These are phyloP conservation scores for Drosophila nigricruria DNA, from an alignment of 2,888 invertebrate genomes.

Conservation along the genomic window DNA sequence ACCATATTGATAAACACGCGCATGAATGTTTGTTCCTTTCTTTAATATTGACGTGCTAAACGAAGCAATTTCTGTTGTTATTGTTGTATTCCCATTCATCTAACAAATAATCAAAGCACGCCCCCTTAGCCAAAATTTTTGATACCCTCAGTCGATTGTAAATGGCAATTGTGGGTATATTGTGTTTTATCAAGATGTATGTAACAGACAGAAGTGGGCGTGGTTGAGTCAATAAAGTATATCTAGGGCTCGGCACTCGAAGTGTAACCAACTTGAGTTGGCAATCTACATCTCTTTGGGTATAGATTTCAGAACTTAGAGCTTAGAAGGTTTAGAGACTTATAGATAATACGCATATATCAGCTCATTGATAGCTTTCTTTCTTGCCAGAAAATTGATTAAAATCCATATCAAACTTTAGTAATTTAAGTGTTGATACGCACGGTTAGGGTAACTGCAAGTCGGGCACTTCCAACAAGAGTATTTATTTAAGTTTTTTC, in stretches of 20 bases:
- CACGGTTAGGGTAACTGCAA: background rate
- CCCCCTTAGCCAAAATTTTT: constrained; percentile 4
- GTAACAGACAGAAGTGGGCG: background rate
- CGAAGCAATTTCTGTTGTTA: constrained; percentile 24
- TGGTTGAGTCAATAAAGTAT: background rate
- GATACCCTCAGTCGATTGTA: background rate
- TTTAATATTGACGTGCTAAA: constrained; percentile 57
- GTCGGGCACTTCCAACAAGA: background rate
- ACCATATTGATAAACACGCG: constrained; percentile 3
- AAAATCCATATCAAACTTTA: background rate
- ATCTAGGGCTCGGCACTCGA: background rate
- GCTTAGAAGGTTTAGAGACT: background rate
- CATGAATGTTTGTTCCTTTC: constrained; percentile 16
- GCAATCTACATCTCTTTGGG: background rate
- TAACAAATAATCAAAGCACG: constrained; percentile 19
- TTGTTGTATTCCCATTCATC: constrained; percentile 3
- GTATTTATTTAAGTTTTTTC: background rate
- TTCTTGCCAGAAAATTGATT: background rate
- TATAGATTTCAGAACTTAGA: background rate
- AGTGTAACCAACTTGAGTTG: background rate
- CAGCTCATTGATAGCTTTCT: background rate
- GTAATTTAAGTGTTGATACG: background rate
- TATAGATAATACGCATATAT: background rate
- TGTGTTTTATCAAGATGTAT: background rate
- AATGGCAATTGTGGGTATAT: background rate